Percentiles rank a stretch among this genome's conserved stretches.
phyloP scores from a whole-genome alignment of 2,797 vertebrate species.

The Phataginus tricuspis region DNA sequence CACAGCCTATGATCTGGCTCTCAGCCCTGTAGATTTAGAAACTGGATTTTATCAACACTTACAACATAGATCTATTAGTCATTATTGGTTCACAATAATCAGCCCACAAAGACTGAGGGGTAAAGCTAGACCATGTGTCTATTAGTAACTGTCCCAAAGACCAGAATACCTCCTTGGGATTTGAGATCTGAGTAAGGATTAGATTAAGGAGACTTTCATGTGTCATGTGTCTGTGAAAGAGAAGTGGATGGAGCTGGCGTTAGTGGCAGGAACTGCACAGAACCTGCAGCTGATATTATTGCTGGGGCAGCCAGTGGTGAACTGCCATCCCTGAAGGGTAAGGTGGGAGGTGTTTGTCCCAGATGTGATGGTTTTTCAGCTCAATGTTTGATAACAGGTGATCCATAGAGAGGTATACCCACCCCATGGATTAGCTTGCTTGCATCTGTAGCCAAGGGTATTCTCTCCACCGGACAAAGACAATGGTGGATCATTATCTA shows the following conservation, averaged over 20 bases:
- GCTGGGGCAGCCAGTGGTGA: not conserved
- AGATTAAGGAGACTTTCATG: conserved; percentile 10
- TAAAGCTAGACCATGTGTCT: conserved; percentile 26
- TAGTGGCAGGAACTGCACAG: not conserved
- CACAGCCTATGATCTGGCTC: conserved; percentile 43
- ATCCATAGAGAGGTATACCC: not conserved
- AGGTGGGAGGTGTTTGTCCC: not conserved
- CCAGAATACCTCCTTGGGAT: conserved; percentile 1
- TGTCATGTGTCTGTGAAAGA: not conserved
- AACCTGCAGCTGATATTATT: not conserved
- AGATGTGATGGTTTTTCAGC: not conserved
- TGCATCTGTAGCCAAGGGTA: not conserved
- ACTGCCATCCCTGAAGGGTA: not conserved
- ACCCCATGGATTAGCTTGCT: not conserved
- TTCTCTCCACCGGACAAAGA: not conserved
- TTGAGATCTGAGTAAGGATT: not conserved
- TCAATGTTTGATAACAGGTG: not conserved
- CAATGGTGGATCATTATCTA: conserved; percentile 15
- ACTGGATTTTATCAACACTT: conserved; percentile 69
- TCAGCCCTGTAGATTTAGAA: conserved; percentile 59
- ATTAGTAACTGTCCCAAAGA: conserved; percentile 27
- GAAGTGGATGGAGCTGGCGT: not conserved
- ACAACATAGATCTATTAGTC: conserved; percentile 59
- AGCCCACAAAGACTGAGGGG: conserved; percentile 9
- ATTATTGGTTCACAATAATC: conserved; percentile 51